A percentile compares a stretch with the other conserved stretches of the same genome.
phyloP scores from a whole-genome alignment of 2,888 invertebrate genomes.

The Gisinianus flammeolus region DNA sequence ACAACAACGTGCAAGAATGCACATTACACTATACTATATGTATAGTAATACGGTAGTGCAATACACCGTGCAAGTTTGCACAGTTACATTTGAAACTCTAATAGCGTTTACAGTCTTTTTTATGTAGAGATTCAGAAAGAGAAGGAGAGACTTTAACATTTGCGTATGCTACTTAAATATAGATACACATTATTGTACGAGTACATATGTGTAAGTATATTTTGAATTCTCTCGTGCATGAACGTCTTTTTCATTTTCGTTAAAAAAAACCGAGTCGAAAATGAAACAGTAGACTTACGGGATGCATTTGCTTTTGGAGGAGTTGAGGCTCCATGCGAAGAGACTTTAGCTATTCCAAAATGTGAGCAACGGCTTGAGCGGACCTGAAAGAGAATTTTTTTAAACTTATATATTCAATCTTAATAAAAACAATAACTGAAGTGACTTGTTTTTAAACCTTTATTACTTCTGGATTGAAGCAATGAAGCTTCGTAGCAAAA shows the following conservation, averaged over 20 bases:
- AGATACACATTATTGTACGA: too few relatives aligned
- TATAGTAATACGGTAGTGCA: not conserved
- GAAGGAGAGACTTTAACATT: not conserved
- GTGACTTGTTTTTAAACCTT: too few relatives aligned
- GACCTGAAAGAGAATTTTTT: not conserved
- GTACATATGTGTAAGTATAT: too few relatives aligned
- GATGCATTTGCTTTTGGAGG: constrained; percentile 69
- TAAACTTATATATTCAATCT: too few relatives aligned
- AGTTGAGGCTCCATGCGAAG: constrained; percentile 64
- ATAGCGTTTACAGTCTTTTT: not conserved
- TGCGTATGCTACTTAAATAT: not conserved
- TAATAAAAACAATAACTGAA: too few relatives aligned
- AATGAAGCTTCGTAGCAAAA: too few relatives aligned
- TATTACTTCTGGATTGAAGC: too few relatives aligned
- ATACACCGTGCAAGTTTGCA: not conserved
- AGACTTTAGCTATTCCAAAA: constrained; percentile 75
- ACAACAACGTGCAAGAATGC: not conserved
- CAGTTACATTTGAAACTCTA: not conserved
- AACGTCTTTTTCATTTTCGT: not conserved
- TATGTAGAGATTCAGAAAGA: not conserved
- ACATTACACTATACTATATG: not conserved
- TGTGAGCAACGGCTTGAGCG: constrained; percentile 66
- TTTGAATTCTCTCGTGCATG: too few relatives aligned
- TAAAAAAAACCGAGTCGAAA: not conserved
- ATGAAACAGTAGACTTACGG: constrained; percentile 33